Evolutionary conservation across 2,113 vertebrate species (phyloP), one percentile per base, ranked within the genome.

Genomic region (Ophiodon elongatus): DNA sequence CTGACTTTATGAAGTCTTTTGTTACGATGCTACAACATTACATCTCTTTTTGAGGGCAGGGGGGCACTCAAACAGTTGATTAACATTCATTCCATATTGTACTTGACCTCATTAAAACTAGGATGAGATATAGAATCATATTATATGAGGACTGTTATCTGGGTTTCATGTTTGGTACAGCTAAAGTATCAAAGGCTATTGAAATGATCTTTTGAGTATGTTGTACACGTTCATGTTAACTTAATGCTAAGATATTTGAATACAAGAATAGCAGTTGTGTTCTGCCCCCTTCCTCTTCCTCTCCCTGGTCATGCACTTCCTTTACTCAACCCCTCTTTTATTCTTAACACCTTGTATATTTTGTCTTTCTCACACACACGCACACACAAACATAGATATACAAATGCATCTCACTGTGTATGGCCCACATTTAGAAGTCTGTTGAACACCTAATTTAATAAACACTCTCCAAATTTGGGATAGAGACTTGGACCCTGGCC

Each of bases 121-220:
- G 81, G 87, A 89, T 71, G 82, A 89, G 84, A 80, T 76, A 85
- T 81, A 87, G 77, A 85, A 76, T 88, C 77, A 90, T 89, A 88
- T 92, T 80, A 85, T 91, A 90, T 93, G 79, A 89, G 92, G 93
- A 95, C 93, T 94, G 94, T 95, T 95, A 93, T 90, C 85, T 76
- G 76, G 81, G 84, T 85, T 86, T 79, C 74, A 87, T 62, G 62
- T 83, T 83, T 88, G 90, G 86, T 94, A 82, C 90, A 83, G 88
- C 68, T 65, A 85, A 85, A 87, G 86, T 90, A 89, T 90, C 79
- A 79, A 73, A 87, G 66, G 79, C 72, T 88, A 64, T 85, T 80
- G 31, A 79, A 89, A 77, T 54, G 8, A 78, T 83, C 57, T 78
- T 91, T 79, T 88, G 60, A 89, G 84, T 85, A 75, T 90, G 83